Conservation (phyloP, 2,888 invertebrate species). For the Caenorhabditis angaria region DNA sequence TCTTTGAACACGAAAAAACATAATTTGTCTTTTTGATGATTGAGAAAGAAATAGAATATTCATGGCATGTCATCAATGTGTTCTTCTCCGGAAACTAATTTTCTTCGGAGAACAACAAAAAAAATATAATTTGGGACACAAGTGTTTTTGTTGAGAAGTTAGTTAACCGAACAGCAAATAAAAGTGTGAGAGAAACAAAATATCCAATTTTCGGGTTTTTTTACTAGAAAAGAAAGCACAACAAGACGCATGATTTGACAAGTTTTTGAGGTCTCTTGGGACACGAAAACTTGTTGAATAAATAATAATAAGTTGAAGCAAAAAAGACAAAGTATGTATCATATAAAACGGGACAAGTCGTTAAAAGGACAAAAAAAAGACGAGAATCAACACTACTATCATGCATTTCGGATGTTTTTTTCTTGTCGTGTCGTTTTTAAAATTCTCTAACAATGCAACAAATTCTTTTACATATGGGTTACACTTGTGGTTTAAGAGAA, state of each 20-base stretch:
- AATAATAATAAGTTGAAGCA: background rate
- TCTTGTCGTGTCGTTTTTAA: background rate
- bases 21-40: background rate
- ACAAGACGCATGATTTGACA: background rate
- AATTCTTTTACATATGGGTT: constrained; percentile 1
- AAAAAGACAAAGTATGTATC: background rate
- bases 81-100: background rate
- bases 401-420: constrained; percentile 13
- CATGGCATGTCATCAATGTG: background rate
- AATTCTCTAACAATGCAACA: constrained; percentile 2
- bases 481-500: background rate
- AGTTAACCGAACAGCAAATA: background rate
- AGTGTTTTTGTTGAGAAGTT: background rate
- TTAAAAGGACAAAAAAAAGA: constrained; percentile 4
- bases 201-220: background rate
- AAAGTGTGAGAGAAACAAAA: background rate
- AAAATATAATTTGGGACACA: background rate
- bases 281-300: constrained; percentile 6
- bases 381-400: constrained; percentile 2
- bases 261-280: constrained; percentile 1
- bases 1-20: background rate
- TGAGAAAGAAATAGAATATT: background rate
- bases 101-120: background rate
- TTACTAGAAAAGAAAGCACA: constrained; percentile 4
- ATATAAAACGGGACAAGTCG: constrained; percentile 3